phyloP scores from a whole-genome alignment of 1,140 invertebrate species.

The Acromyrmex echinatior region DNA sequence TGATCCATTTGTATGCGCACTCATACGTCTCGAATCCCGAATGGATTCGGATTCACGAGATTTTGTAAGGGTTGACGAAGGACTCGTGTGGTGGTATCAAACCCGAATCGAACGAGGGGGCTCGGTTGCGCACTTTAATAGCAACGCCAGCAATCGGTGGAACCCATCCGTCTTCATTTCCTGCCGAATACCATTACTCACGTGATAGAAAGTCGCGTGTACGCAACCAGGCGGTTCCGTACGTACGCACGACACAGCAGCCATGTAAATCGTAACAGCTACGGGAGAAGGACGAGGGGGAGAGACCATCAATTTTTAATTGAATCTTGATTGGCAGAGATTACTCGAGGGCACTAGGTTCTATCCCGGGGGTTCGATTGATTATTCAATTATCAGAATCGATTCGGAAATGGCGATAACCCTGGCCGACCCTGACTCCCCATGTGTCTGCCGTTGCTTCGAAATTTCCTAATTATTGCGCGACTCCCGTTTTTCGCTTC shows the following conservation, averaged over 20 bases:
- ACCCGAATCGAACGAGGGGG: slow-evolving; percentile 27
- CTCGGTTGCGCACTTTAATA: slow-evolving; percentile 71
- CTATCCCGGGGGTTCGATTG: slow-evolving; percentile 78
- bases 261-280: slow-evolving; percentile 39
- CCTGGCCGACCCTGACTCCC: slow-evolving; percentile 67
- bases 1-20: neutral
- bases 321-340: slow-evolving; percentile 80
- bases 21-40: neutral
- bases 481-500: neutral
- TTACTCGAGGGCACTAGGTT: slow-evolving; percentile 73
- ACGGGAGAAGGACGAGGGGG: slow-evolving; percentile 30
- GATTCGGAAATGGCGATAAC: slow-evolving; percentile 85
- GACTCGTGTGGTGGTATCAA: slow-evolving; percentile 15
- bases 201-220: slow-evolving; percentile 47
- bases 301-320: slow-evolving; percentile 82
- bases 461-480: slow-evolving; percentile 82
- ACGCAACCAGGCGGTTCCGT: neutral
- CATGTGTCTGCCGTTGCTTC: slow-evolving; percentile 78
- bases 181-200: slow-evolving; percentile 68
- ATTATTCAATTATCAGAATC: slow-evolving; percentile 86
- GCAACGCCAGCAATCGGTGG: slow-evolving; percentile 69
- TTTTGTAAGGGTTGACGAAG: slow-evolving; percentile 59
- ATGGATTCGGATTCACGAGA: slow-evolving; percentile 16
- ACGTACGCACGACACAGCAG: slow-evolving; percentile 48
- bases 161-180: slow-evolving; percentile 81